These are phyloP conservation scores for Elegia similella DNA, from an alignment of 2,888 invertebrate species.

Conservation along the genomic window DNA sequence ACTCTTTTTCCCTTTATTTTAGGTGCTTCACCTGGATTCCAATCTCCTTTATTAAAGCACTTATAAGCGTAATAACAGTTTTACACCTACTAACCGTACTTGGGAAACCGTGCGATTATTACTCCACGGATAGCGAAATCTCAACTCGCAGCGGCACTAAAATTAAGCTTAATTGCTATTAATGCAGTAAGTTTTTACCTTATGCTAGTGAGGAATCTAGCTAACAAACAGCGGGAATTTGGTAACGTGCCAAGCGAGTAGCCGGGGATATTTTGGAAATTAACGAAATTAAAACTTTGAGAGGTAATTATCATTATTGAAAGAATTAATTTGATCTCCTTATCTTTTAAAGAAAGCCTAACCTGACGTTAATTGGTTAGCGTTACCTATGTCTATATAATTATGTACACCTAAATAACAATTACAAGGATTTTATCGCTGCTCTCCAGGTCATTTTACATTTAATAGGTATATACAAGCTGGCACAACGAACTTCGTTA, in stretches of 20 bases:
- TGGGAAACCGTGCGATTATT: constrained; percentile 1
- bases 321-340: no score
- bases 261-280: constrained; percentile 3
- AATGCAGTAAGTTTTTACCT: constrained; percentile 25
- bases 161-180: constrained; percentile 25
- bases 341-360: no score
- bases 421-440: no score
- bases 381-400: no score
- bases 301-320: neutral
- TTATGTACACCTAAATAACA: no score
- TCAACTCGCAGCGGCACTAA: constrained; percentile 7
- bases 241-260: neutral
- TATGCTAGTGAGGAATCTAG: constrained; percentile 27
- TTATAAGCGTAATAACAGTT: neutral
- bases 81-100: constrained; percentile 1
- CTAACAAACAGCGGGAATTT: constrained; percentile 26
- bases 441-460: no score
- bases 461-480: no score
- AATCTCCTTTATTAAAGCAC: neutral
- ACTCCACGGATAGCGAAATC: constrained; percentile 9
- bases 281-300: constrained; percentile 6
- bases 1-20: no score
- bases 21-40: no score
- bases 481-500: no score
- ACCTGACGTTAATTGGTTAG: no score